These are phyloP conservation scores for Papilio machaon DNA, from an alignment of 1,140 invertebrate genomes.

Conservation along the genomic window DNA sequence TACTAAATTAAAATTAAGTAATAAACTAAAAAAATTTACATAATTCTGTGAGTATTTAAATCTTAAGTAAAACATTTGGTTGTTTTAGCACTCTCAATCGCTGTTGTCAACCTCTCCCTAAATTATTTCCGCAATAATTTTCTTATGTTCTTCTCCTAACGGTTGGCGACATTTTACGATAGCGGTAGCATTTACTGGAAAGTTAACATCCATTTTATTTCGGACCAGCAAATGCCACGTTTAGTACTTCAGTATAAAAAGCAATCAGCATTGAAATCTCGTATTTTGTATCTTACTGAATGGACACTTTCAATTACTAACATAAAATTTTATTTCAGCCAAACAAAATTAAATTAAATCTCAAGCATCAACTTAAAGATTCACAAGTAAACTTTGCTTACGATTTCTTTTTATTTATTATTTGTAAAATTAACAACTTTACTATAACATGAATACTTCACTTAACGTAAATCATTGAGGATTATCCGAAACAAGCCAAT, in stretches of 20 bases:
- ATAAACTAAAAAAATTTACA: no score
- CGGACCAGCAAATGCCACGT: conserved; percentile 3
- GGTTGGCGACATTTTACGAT: conserved; percentile 12
- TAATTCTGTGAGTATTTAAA: not conserved
- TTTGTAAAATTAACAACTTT: not conserved
- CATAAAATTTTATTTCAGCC: not conserved
- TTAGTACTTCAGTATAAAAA: not conserved
- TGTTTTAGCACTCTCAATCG: not conserved
- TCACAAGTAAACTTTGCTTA: not conserved
- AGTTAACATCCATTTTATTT: conserved; percentile 25
- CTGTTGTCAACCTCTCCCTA: not conserved
- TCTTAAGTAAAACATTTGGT: not conserved
- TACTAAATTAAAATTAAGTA: no score
- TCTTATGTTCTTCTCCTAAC: conserved; percentile 9
- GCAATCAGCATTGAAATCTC: conserved; percentile 16
- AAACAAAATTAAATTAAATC: not conserved
- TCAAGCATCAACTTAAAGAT: not conserved
- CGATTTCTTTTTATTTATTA: not conserved
- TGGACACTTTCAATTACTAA: not conserved
- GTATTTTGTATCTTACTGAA: not conserved
- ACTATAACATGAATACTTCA: not conserved
- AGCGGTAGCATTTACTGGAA: not conserved
- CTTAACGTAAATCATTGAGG: conserved; percentile 24
- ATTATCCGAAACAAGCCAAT: conserved; percentile 20
- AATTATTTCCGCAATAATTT: conserved; percentile 24